Evolutionary conservation across 2,113 vertebrate species (phyloP), one percentile per base, ranked within the genome.

Genomic region (Toxotes jaculatrix): DNA sequence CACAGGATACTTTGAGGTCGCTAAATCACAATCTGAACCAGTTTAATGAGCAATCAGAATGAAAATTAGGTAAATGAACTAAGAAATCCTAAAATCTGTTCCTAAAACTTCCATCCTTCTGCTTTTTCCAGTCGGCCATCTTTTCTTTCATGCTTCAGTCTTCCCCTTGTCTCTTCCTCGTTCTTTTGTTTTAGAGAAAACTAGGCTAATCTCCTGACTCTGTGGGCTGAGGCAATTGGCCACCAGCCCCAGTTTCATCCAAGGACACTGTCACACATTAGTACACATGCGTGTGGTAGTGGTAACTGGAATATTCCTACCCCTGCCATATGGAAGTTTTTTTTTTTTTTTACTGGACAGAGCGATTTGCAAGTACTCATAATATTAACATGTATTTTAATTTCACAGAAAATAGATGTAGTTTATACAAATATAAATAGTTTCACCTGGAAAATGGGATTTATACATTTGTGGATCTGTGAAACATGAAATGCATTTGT

Each of bases 201-300:
- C 75, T 87, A 55, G 85, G 77, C 60, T 87, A 86, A 89, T 79
- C 87, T 80, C 72, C 38, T 8, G 31, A 80, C 74, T 81, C 55
- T 78, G 68, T 74, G 71, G 83, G 63, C 75, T 57, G 42, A 72
- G 36, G 53, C 70, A 51, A 23, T 38, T 83, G 72, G 67, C 79
- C 59, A 76, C 32, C 40, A 82, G 68, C 70, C 23, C 32, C 21
- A 61, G 21, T 84, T 38, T 59, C 51, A 59, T 51, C 51, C 74
- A 79, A 79, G 74, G 70, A 80, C 56, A 67, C 51, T 64, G 57
- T 72, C 80, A 63, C 57, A 66, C 32, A n/a, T 23, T 36, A 34
- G 23, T 68, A 49, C 4, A 19, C 19, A 16, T 65, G 11, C 38
- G 17, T 13, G 14, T 32, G 10, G 17, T 34, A 7, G 10, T 21